These are phyloP conservation scores for Protobothrops mucrosquamatus DNA, from an alignment of 2,113 vertebrate genomes.

Conservation along the genomic window DNA sequence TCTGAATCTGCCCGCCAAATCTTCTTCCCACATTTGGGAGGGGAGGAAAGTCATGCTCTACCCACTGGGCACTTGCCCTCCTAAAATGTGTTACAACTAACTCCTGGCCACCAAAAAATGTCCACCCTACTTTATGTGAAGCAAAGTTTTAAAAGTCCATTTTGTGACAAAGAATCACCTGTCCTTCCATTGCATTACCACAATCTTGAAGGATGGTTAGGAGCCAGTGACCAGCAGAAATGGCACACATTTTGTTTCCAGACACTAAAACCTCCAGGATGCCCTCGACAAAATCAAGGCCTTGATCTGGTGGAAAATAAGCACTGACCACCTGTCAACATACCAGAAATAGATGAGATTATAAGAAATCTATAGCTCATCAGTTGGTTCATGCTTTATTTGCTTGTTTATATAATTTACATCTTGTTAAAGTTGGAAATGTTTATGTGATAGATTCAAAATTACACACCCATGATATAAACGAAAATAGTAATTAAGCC, in stretches of 20 bases:
- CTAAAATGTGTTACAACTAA: not conserved
- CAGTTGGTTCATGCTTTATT: not conserved
- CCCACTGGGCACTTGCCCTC: not conserved
- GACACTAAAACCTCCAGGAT: constrained; percentile 15
- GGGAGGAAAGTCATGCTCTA: not conserved
- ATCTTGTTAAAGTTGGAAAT: not conserved
- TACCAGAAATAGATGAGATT: not conserved
- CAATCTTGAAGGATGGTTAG: constrained; percentile 12
- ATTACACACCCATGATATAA: not conserved
- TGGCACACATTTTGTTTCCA: constrained; percentile 1
- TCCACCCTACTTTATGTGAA: not conserved
- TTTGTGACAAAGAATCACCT: not conserved
- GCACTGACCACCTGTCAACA: not conserved
- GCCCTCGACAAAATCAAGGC: not conserved
- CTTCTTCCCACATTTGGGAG: not conserved
- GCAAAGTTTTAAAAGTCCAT: not conserved
- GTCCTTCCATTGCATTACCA: not conserved
- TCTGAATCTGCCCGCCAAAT: not conserved
- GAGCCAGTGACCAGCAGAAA: not conserved
- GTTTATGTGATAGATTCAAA: not conserved
- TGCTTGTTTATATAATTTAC: not conserved
- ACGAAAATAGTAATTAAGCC: not conserved
- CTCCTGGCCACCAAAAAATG: not conserved
- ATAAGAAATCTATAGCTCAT: not conserved
- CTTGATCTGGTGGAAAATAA: constrained; percentile 12